Base-by-base conservation (phyloP, 2,888 invertebrate species). In the Nebria brevicollis region DNA sequence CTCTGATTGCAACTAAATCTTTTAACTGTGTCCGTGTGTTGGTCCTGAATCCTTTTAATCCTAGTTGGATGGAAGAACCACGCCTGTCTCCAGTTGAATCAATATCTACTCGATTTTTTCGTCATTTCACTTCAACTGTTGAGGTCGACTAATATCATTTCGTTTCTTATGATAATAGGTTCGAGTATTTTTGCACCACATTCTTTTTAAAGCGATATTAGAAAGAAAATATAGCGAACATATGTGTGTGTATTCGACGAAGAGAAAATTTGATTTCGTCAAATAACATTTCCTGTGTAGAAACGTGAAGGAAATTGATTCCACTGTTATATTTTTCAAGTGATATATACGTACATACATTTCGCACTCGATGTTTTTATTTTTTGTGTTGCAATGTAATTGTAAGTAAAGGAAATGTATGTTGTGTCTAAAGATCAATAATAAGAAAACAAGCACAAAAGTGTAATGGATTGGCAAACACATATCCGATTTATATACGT, bases 321-420 rank as follows among this genome's bases (percentile, higher is more conserved):
- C 54, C 13, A 54, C 13, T 54, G 54, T 54, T 54, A 6, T 54
- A 54, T 54, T 2, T 34, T 54, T 54, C 54, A 6, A 54, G 54
- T 11, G 8, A 54, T 11, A 8, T 54, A 68, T 68, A 43, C 20
- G 20, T 20, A 20, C 20, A 43, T 10, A 43, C 13, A 54, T 54
- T 4, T 54, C 13, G 54, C 13, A 54, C 54, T 64, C 15, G 1
- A 34, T 34, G 2, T 34, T 34, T 0, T 34, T 34, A 13, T 66
- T 75, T 83, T 82, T 54, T 34, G 34, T 34, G 34, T 34, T 34
- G 34, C 34, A 34, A 34, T 34, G 34, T 34, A 34, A 34, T 34
- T 34, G 34, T 34, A 34, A 34, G 34, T 34, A 34, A 34, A 34
- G 34, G 5, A 34, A 34, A 34, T 5, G 34, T 5, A 34, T 34